Evolutionary conservation across 2,888 invertebrate species (phyloP).

Genomic region (Pandemis cinnamomeana): DNA sequence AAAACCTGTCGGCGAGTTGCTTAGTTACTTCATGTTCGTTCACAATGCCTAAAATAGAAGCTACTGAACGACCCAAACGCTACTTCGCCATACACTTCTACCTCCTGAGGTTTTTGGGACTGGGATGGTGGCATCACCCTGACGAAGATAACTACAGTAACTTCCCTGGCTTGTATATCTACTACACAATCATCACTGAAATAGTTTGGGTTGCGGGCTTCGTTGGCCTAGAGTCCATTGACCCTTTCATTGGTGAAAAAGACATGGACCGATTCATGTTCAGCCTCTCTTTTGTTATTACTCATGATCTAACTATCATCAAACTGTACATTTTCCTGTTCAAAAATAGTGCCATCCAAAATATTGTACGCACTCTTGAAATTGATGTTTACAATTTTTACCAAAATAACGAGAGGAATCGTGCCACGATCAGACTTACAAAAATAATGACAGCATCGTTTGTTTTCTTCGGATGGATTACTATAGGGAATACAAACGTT

Average conservation of each 20-base stretch:
- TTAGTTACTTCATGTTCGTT: conserved; percentile 2
- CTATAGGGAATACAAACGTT: conserved; percentile 71
- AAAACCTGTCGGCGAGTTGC: conserved; percentile 12
- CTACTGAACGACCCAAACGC: conserved; percentile 56
- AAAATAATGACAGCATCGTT: conserved; percentile 69
- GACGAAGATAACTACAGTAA: conserved; percentile 69
- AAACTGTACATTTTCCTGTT: conserved; percentile 77
- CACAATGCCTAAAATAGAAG: conserved; percentile 37
- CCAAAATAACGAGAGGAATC: conserved; percentile 66
- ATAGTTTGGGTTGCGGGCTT: conserved; percentile 75
- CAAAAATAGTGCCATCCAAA: conserved; percentile 71
- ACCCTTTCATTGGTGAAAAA: conserved; percentile 77
- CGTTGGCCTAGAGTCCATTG: conserved; percentile 77
- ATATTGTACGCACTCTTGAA: conserved; percentile 69
- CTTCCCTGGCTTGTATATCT: conserved; percentile 71
- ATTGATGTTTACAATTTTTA: conserved; percentile 68
- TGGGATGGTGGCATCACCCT: conserved; percentile 81
- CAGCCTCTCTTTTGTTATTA: conserved; percentile 78
- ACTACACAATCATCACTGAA: conserved; percentile 71
- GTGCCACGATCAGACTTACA: conserved; percentile 62
- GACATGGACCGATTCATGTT: conserved; percentile 79
- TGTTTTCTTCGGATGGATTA: conserved; percentile 76
- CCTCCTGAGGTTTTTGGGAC: conserved; percentile 70
- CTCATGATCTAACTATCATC: conserved; percentile 75
- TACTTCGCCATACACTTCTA: conserved; percentile 71